Evolutionary conservation across 2,113 vertebrate species (phyloP).

Genomic region (Triplophysa siluroides): DNA sequence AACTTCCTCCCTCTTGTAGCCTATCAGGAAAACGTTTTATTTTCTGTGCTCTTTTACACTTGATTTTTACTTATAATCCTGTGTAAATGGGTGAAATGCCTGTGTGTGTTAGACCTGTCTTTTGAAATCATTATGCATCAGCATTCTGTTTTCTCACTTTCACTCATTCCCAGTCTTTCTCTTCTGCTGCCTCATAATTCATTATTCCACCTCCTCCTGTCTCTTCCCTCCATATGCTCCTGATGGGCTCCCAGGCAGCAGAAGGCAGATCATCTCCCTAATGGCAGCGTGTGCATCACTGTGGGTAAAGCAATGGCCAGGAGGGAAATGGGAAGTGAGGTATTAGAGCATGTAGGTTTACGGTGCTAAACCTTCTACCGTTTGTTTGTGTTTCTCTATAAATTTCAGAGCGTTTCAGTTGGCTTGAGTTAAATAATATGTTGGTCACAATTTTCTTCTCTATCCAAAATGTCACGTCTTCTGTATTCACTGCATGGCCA

Average conservation of each 20-base stretch:
- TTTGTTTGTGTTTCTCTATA: background rate
- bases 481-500: background rate
- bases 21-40: background rate
- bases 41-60: background rate
- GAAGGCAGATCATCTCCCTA: constrained; percentile 8
- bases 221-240: constrained; percentile 27
- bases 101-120: background rate
- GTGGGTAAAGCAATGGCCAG: constrained; percentile 10
- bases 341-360: background rate
- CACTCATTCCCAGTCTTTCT: background rate
- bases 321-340: background rate
- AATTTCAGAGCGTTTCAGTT: background rate
- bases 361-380: background rate
- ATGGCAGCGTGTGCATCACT: constrained; percentile 2
- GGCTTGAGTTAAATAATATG: background rate
- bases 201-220: background rate
- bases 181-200: constrained; percentile 8
- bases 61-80: background rate
- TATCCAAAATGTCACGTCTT: background rate
- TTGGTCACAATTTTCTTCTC: background rate
- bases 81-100: background rate
- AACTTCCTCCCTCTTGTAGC: background rate
- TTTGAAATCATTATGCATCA: background rate
- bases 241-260: constrained; percentile 30
- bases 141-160: background rate